Conservation (phyloP, 2,888 invertebrate genomes). For the Abrostola triplasia region DNA sequence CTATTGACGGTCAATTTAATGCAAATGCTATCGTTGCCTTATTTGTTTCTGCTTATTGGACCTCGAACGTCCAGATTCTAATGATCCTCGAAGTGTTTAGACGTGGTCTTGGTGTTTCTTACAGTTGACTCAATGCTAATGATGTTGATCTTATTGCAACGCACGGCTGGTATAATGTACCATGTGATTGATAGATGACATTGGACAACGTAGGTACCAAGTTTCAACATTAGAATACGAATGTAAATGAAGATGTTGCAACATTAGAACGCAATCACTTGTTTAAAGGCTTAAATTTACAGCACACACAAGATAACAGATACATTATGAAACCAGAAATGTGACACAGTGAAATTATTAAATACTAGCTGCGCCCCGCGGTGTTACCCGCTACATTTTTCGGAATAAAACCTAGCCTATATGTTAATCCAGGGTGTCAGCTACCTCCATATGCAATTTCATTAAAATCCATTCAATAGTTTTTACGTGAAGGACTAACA, state of each 20-base stretch:
- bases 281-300: conserved; percentile 35
- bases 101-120: conserved; percentile 18
- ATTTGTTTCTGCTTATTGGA: conserved; percentile 64
- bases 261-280: conserved; percentile 36
- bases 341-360: not conserved
- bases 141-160: conserved; percentile 68
- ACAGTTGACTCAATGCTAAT: conserved; percentile 52
- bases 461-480: too few species aligned
- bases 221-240: conserved; percentile 64
- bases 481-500: too few species aligned
- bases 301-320: conserved; percentile 24
- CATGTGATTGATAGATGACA: conserved; percentile 74
- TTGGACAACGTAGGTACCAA: conserved; percentile 62
- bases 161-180: conserved; percentile 60
- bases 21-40: conserved; percentile 69
- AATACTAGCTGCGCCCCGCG: too few species aligned
- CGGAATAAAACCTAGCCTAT: too few species aligned
- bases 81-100: conserved; percentile 30
- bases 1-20: conserved; percentile 79
- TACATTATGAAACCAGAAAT: conserved; percentile 13
- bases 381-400: too few species aligned
- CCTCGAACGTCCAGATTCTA: conserved; percentile 52
- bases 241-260: conserved; percentile 62
- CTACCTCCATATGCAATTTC: too few species aligned
- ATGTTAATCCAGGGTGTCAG: too few species aligned